These are phyloP conservation scores for Pogonomyrmex barbatus DNA, from an alignment of 1,140 invertebrate species.

Conservation along the genomic window DNA sequence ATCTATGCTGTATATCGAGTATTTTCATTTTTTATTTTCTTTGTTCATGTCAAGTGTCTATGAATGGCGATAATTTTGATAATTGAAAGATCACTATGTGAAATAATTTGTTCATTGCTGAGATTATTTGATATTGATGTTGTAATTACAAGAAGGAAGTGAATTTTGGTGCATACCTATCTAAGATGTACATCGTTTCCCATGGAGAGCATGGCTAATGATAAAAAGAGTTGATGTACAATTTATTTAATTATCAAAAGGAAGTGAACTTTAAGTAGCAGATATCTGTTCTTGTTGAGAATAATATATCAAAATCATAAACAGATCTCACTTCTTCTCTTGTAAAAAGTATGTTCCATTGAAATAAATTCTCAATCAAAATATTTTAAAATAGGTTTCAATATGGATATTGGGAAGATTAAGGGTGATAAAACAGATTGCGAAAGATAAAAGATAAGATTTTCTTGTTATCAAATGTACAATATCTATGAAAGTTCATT, in stretches of 20 bases:
- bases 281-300: background rate
- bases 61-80: no score
- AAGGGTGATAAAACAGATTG: slow-evolving; percentile 30
- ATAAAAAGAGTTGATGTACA: background rate
- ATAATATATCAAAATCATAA: background rate
- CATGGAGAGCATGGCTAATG: background rate
- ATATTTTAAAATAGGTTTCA: background rate
- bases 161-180: no score
- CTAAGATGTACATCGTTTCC: no score
- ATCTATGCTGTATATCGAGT: background rate
- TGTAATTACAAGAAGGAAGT: no score
- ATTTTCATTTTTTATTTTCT: background rate
- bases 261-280: background rate
- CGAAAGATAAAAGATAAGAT: slow-evolving; percentile 54
- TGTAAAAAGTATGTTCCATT: background rate
- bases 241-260: background rate
- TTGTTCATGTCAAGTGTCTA: background rate
- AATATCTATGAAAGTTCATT: background rate
- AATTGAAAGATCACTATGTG: no score
- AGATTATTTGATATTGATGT: no score
- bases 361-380: background rate
- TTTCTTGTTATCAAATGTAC: background rate
- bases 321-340: background rate
- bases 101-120: no score
- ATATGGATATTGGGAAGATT: slow-evolving; percentile 25